Evolutionary conservation across 2,888 invertebrate species (phyloP).

Genomic region (Agonopterix alstromeriana): DNA sequence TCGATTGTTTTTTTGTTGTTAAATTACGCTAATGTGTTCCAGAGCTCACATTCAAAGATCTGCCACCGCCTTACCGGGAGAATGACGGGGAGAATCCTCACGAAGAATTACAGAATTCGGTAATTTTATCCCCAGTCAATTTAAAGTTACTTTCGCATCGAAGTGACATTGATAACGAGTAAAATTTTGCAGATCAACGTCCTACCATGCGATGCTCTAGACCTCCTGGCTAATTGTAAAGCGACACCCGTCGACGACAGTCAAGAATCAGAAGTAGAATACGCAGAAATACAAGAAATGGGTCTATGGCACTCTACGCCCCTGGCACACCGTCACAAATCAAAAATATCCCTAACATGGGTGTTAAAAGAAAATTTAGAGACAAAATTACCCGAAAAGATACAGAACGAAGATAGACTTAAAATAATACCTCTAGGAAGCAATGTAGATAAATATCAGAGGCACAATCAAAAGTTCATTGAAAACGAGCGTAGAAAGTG

Average conservation of each 20-base stretch:
- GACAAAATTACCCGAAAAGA: slow-evolving; percentile 35
- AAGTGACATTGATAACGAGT: neutral
- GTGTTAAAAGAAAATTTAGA: slow-evolving; percentile 81
- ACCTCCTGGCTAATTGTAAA: slow-evolving; percentile 58
- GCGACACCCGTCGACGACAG: slow-evolving; percentile 28
- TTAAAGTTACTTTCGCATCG: neutral
- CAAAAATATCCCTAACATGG: slow-evolving; percentile 86
- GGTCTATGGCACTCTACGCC: slow-evolving; percentile 71
- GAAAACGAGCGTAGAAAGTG: slow-evolving; percentile 47
- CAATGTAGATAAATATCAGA: slow-evolving; percentile 32
- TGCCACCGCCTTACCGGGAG: slow-evolving; percentile 62
- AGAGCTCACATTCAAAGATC: slow-evolving; percentile 58
- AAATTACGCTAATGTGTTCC: slow-evolving; percentile 23
- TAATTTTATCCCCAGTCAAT: neutral
- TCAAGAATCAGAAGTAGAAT: slow-evolving; percentile 43
- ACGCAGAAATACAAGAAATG: slow-evolving; percentile 66
- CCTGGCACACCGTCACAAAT: slow-evolving; percentile 59
- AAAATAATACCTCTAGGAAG: slow-evolving; percentile 19
- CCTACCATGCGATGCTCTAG: slow-evolving; percentile 52
- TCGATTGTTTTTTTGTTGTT: slow-evolving; percentile 37
- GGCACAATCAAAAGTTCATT: slow-evolving; percentile 29
- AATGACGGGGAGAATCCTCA: slow-evolving; percentile 26
- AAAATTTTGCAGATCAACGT: slow-evolving; percentile 31
- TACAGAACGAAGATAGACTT: slow-evolving; percentile 27
- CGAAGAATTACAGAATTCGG: slow-evolving; percentile 3